Conservation (phyloP, 1,140 invertebrate genomes). For the Eulimnadia texana region DNA sequence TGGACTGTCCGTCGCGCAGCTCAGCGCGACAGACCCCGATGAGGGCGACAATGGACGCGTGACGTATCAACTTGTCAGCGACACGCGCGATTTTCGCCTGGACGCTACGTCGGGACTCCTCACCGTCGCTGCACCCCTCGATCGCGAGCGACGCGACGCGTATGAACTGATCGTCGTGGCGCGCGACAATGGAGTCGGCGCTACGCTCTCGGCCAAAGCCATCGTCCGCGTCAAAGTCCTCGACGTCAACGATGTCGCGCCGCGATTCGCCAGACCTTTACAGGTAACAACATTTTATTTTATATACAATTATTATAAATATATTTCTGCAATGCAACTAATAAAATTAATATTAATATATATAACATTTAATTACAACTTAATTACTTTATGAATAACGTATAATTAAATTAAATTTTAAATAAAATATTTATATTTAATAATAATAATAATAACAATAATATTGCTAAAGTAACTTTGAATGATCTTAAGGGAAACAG, state of each 20-base stretch:
- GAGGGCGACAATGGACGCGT: slow-evolving; percentile 55
- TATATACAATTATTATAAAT: slow-evolving; percentile 1
- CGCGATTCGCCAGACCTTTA: slow-evolving; percentile 42
- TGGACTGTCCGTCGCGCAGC: slow-evolving; percentile 30
- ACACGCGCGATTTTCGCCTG: slow-evolving; percentile 68
- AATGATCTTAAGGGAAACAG: too few species aligned
- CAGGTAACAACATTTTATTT: neutral
- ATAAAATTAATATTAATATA: too few species aligned
- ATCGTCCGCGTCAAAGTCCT: slow-evolving; percentile 58
- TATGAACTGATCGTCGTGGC: slow-evolving; percentile 75
- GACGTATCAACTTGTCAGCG: slow-evolving; percentile 61
- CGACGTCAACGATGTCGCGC: slow-evolving; percentile 85
- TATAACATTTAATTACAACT: too few species aligned
- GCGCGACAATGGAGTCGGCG: slow-evolving; percentile 49
- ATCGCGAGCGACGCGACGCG: slow-evolving; percentile 63
- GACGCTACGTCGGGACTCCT: slow-evolving; percentile 62
- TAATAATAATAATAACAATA: too few species aligned
- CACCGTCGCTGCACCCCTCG: slow-evolving; percentile 53
- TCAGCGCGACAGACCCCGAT: slow-evolving; percentile 36
- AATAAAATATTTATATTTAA: too few species aligned
- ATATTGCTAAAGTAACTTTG: too few species aligned
- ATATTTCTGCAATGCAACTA: too few species aligned
- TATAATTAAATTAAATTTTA: too few species aligned
- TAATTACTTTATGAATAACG: too few species aligned
- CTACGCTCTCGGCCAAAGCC: slow-evolving; percentile 51